Conservation (phyloP, 2,888 invertebrate genomes). For the Parnassius apollo region DNA sequence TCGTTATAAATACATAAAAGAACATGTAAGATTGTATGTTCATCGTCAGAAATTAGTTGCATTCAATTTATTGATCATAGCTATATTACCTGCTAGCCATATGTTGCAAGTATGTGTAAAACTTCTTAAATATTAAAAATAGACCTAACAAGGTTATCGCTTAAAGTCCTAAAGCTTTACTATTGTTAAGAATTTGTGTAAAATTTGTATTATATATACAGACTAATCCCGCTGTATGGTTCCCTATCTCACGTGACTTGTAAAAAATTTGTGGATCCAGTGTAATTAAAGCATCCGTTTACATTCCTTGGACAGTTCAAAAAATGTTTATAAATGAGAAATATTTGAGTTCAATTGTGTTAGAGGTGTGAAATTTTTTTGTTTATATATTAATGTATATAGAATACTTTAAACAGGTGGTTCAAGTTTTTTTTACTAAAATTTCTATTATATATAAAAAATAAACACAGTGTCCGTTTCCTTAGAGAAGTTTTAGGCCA, state of each 20-base stretch:
- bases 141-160: slow-evolving; percentile 17
- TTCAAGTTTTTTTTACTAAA: not conserved
- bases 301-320: slow-evolving; percentile 20
- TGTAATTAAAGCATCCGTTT: slow-evolving; percentile 12
- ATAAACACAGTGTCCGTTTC: too few relatives aligned
- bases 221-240: not conserved
- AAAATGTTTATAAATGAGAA: not conserved
- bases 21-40: too few relatives aligned
- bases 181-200: slow-evolving; percentile 32
- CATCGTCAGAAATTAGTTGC: not conserved
- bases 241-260: not conserved
- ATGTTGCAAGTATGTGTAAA: not conserved
- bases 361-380: not conserved
- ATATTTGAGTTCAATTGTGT: not conserved
- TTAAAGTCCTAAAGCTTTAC: slow-evolving; percentile 42
- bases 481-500: too few relatives aligned
- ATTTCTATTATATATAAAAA: too few relatives aligned
- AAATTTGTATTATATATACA: slow-evolving; percentile 9
- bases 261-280: slow-evolving; percentile 8
- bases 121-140: not conserved
- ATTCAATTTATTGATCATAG: not conserved
- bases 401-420: not conserved
- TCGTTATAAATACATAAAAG: too few relatives aligned
- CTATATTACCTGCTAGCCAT: slow-evolving; percentile 11
- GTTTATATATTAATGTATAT: not conserved